Evolutionary conservation across 2,888 invertebrate species (phyloP), one percentile per base, ranked within the genome.

Genomic region (Cloeon dipterum): DNA sequence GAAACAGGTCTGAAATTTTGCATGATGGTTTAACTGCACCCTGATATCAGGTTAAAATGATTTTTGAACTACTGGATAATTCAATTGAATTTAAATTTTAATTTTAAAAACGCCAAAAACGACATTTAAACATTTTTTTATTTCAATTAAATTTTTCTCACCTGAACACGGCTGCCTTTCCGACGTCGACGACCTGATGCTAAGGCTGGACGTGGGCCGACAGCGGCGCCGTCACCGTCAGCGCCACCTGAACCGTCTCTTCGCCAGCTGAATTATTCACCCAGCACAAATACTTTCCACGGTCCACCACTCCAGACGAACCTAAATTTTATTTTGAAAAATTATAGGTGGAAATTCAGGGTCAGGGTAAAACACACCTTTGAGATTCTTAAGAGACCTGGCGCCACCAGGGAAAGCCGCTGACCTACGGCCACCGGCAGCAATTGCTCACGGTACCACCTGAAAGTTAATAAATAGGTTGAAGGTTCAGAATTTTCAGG

Each of bases 231-330:
- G 76, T 78, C 41, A 85, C 76, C 45, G 71, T 70, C 42, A 86
- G 62, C 14, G 74, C 71, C 46, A 81, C 74, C 50, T 76, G 70
- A 33, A 77, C 70, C 29, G 74, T 74, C 52, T 81, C 78, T 49
- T 74, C 76, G 19, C 88, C 89, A 3, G 79, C 76, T 5, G 81
- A 76, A 55, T 89, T 91, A 60, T 85, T 86, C 39, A 83, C 81
- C 65, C 77, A 79, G 59, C 91, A 91, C 39, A 81, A 69, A 59
- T 86, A 88, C 47, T 76, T 70, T 35, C 88, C 89, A 40, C 76
- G 70, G 55, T 91, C 89, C 50, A 78, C 78, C 36, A 74, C n/a
- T 78, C 78, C 36, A 74, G 60, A 41, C 74, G 56, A 49, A 41
- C n/a, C n/a, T n/a, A n/a, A n/a, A n/a, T n/a, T n/a, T n/a, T n/a